A percentile compares a stretch with the other conserved stretches of the same genome.
phyloP scores from a whole-genome alignment of 2,888 invertebrate genomes.

The Spodoptera exigua region DNA sequence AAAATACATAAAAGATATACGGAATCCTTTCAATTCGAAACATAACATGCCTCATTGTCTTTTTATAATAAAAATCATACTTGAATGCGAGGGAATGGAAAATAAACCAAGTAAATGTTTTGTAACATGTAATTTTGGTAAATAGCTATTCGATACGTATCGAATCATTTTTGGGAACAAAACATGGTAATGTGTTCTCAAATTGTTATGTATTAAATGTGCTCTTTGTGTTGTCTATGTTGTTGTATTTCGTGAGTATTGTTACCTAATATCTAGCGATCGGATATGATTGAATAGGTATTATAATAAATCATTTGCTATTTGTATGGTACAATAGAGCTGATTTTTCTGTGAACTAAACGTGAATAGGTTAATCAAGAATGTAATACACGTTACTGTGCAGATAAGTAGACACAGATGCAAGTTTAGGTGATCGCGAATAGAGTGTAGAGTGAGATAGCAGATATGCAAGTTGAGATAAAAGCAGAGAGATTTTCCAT shows the following conservation, averaged over 20 bases:
- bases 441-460: not conserved
- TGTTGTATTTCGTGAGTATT: slow-evolving; percentile 29
- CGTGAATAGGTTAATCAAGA: too few relatives aligned
- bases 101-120: slow-evolving; percentile 83
- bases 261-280: too few relatives aligned
- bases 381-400: too few relatives aligned
- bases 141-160: slow-evolving; percentile 87
- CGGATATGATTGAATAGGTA: too few relatives aligned
- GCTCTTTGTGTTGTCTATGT: slow-evolving; percentile 42
- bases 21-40: slow-evolving; percentile 60
- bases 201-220: slow-evolving; percentile 62
- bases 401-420: too few relatives aligned
- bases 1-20: slow-evolving; percentile 44
- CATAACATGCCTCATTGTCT: slow-evolving; percentile 61
- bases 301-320: too few relatives aligned
- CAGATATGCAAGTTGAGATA: not conserved
- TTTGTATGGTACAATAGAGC: too few relatives aligned
- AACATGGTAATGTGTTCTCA: slow-evolving; percentile 71
- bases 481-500: slow-evolving; percentile 30
- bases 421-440: too few relatives aligned
- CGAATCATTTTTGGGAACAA: slow-evolving; percentile 81
- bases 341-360: too few relatives aligned
- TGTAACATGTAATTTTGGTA: slow-evolving; percentile 86
- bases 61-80: slow-evolving; percentile 81
- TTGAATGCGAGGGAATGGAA: slow-evolving; percentile 82